Evolutionary conservation across 2,888 invertebrate species (phyloP), one percentile per base, ranked within the genome.

Genomic region (Pharmacophagus antenor): DNA sequence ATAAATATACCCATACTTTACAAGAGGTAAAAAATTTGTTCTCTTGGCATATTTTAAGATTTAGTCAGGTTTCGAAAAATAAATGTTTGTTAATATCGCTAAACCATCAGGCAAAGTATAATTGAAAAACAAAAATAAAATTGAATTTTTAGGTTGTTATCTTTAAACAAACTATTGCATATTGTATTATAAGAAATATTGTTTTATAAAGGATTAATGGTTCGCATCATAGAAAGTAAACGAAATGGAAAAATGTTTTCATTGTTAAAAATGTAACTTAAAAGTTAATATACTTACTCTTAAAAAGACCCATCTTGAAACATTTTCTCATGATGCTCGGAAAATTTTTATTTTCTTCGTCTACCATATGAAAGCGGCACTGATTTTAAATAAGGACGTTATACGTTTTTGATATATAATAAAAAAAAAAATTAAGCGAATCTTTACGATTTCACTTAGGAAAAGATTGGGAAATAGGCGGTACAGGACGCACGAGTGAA

Each of bases 231-330:
- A 37, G n/a, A 37, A 5, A 37, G n/a, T 37, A 5, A 37, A n/a
- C 1, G 37, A 37, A 37, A 37, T 37, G 2, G 6, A 15, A 37
- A n/a, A n/a, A 15, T n/a, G 15, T 37, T 4, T n/a, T n/a, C 3
- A 1, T 5, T n/a, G n/a, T 4, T 2, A 37, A 31, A n/a, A 37
- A 37, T 37, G 0, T n/a, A 37, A 37, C 15, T 37, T 37, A n/a
- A 37, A 37, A 37, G 5, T 37, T 3, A 21, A 37, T n/a, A 7
- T 18, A 89, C 89, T 89, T 72, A 90, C 90, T 87, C 73, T 88
- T 89, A 54, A 88, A 88, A 57, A 90, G 79, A 61, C 89, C 87
- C 87, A 88, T 88, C 76, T 90, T 90, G 76, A 90, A 89, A 70
- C 85, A 88, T 82, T 88, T 89, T 79, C 88, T 77, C 88, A 90